A percentile compares a stretch with the other conserved stretches of the same genome.
Evolutionary conservation across 2,113 vertebrate species (phyloP).

Genomic region (Grantiella picta): DNA sequence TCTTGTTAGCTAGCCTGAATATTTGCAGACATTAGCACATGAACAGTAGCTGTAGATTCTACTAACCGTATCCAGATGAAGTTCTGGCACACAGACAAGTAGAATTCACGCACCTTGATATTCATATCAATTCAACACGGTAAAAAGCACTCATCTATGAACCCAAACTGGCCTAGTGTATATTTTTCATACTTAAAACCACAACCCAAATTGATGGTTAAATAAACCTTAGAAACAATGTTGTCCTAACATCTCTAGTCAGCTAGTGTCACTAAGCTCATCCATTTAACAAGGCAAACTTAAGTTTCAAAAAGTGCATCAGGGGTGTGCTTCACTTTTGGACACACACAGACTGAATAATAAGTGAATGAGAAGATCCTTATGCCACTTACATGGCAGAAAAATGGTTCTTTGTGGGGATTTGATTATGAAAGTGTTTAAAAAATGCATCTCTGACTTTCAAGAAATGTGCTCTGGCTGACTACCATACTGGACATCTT

Average conservation of each 20-base stretch:
- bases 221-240: neutral
- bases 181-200: neutral
- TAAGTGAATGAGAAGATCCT: fast-evolving
- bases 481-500: neutral
- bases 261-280: neutral
- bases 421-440: neutral
- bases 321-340: neutral
- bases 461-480: neutral
- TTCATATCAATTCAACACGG: neutral
- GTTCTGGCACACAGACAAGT: neutral
- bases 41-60: neutral
- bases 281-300: neutral
- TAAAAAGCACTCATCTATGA: neutral
- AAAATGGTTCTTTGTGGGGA: neutral
- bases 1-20: conserved; percentile 12
- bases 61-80: neutral
- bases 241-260: neutral
- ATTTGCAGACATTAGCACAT: neutral
- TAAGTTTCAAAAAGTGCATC: neutral
- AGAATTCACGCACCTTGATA: neutral
- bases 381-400: neutral
- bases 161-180: neutral
- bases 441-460: neutral
- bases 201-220: neutral
- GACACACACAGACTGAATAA: neutral